Conservation (phyloP, 1,140 invertebrate species). For the Protaetia brevitarsis region DNA sequence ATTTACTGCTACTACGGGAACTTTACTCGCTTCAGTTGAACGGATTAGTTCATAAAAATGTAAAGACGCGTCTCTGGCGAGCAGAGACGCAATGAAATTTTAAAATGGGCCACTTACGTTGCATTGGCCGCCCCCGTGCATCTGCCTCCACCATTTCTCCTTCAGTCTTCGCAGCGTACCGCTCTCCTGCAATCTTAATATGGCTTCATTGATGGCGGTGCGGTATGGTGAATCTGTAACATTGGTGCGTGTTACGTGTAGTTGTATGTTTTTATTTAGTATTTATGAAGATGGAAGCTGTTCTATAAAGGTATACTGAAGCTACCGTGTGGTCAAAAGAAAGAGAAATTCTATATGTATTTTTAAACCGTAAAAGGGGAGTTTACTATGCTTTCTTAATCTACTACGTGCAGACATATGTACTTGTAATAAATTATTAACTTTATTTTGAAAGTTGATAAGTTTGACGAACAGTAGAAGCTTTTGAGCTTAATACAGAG, state of each 20-base stretch:
- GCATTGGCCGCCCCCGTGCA: slow-evolving; percentile 48
- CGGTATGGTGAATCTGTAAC: slow-evolving; percentile 66
- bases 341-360: too few species aligned
- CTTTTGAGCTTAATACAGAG: too few species aligned
- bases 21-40: slow-evolving; percentile 4
- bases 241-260: background rate
- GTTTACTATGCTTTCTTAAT: too few species aligned
- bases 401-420: too few species aligned
- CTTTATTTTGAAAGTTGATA: too few species aligned
- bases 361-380: too few species aligned
- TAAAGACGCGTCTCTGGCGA: background rate
- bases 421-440: too few species aligned
- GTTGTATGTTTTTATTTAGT: too few species aligned
- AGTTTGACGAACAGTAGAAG: too few species aligned
- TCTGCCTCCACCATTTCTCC: slow-evolving; percentile 76
- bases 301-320: too few species aligned
- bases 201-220: slow-evolving; percentile 63
- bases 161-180: slow-evolving; percentile 68
- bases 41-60: slow-evolving; percentile 11
- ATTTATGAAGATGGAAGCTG: too few species aligned
- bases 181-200: slow-evolving; percentile 73
- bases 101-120: slow-evolving; percentile 41
- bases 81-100: background rate
- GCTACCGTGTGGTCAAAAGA: too few species aligned
- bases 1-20: background rate